Conservation (phyloP, 2,888 invertebrate species). For the Sclerodermus sp. region DNA sequence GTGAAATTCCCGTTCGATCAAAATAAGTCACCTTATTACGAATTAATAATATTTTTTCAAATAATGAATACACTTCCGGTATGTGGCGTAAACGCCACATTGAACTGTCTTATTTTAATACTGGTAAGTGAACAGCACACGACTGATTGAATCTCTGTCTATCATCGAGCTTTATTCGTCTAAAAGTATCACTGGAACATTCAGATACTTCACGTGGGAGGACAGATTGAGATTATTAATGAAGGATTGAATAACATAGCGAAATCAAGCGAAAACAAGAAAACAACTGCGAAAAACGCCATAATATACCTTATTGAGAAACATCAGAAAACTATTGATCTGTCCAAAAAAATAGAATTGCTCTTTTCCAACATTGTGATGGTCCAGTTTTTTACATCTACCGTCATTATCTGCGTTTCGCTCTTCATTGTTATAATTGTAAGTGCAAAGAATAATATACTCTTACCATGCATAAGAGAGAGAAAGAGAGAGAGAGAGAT, state of each 20-base stretch:
- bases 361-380: too few species aligned
- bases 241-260: neutral
- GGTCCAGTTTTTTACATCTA: too few species aligned
- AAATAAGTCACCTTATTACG: slow-evolving; percentile 11
- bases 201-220: slow-evolving; percentile 13
- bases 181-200: slow-evolving; percentile 9
- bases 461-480: neutral
- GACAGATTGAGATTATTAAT: slow-evolving; percentile 15
- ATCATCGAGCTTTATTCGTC: slow-evolving; percentile 6
- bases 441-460: too few species aligned
- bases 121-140: slow-evolving; percentile 1
- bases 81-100: neutral
- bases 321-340: too few species aligned
- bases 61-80: slow-evolving; percentile 11
- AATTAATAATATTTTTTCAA: slow-evolving; percentile 9
- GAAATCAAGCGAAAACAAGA: too few species aligned
- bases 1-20: slow-evolving; percentile 20
- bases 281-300: too few species aligned
- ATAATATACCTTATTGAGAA: too few species aligned
- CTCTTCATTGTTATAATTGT: too few species aligned
- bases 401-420: too few species aligned
- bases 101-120: neutral
- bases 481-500: too few species aligned
- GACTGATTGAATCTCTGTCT: neutral
- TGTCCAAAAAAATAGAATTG: too few species aligned